Conservation (phyloP, 2,888 invertebrate species). For the Metacarcinus magister region DNA sequence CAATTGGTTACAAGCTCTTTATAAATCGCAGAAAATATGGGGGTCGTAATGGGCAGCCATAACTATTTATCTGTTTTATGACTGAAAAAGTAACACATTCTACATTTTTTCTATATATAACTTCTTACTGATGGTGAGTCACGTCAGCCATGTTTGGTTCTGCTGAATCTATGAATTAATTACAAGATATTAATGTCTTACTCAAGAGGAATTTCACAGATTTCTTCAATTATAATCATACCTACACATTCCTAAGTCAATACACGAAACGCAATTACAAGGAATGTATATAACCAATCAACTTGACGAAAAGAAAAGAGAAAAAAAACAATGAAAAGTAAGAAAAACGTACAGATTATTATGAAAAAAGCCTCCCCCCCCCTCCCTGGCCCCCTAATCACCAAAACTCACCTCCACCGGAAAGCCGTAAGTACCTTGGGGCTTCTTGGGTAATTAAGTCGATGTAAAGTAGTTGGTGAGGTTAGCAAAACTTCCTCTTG, state of each 20-base stretch:
- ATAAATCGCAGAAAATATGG: neutral
- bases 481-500: neutral
- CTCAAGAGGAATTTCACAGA: neutral
- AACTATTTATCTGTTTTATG: neutral
- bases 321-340: neutral
- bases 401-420: conserved; percentile 41
- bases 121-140: neutral
- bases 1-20: neutral
- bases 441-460: conserved; percentile 48
- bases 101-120: neutral
- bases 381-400: neutral
- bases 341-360: neutral
- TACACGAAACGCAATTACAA: neutral
- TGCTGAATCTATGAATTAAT: neutral
- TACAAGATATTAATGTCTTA: neutral
- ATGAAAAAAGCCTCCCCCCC: neutral
- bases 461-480: conserved; percentile 21
- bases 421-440: conserved; percentile 36
- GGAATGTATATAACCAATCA: neutral
- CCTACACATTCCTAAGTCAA: neutral
- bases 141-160: neutral
- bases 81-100: neutral
- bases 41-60: neutral
- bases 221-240: neutral
- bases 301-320: neutral